Evolutionary conservation across 2,888 invertebrate genomes (phyloP), one percentile per base, ranked within the genome.

Genomic region (Hypena proboscidalis): DNA sequence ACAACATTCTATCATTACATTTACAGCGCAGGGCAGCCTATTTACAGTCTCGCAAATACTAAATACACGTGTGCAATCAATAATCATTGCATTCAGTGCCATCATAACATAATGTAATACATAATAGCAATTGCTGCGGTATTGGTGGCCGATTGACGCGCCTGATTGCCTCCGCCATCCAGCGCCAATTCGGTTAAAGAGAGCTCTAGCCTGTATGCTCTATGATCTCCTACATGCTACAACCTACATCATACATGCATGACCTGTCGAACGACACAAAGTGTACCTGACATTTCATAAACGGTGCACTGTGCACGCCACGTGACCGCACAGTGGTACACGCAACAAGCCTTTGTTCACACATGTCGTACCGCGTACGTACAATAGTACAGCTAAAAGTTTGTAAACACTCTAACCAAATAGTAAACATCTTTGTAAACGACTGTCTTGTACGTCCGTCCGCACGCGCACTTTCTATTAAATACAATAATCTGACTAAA

Each of bases 391-490:
- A 48, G 35, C 42, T n/a, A n/a, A n/a, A n/a, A n/a, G 66, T 75
- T 80, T 65, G 78, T 83, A 84, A 84, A 84, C 83, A 84, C 69
- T 67, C 58, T 45, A 67, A 53, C 64, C 59, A 41, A 45, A 56
- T 50, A 56, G 71, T 79, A 83, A 83, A 82, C 81, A 80, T 73
- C 74, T 78, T 73, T 70, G 70, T 74, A 67, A 62, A 64, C 58
- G 41, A 38, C 46, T 49, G 38, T 48, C 61, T 61, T 64, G 57
- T 60, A 49, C 53, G 36, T 50, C 30, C 64, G 17, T 5, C 32
- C 36, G 72, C 76, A 75, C 77, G 72, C 68, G 72, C 67, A 70
- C 48, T 58, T 62, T 66, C 58, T 54, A 65, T 55, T 67, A 74
- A 73, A 72, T 67, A 77, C 62, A 57, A 63, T 57, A 68, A 64